These are phyloP conservation scores for Dermatemys mawii DNA, from an alignment of 2,113 vertebrate species.

Conservation along the genomic window DNA sequence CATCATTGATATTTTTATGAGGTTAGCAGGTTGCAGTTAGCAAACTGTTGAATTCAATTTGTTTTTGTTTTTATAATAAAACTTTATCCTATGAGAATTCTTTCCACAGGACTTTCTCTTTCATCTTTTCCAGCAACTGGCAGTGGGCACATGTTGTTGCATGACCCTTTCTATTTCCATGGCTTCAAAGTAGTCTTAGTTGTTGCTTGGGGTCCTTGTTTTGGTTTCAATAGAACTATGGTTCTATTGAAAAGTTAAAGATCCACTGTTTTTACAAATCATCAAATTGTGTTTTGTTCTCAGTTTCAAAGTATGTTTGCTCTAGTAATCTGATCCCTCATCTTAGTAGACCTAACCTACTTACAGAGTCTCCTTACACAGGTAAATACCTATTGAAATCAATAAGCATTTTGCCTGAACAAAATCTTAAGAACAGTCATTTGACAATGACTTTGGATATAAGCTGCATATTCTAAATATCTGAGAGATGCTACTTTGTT, in stretches of 20 bases:
- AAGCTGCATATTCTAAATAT: constrained; percentile 4
- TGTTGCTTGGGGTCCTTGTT: background rate
- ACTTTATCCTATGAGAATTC: constrained; percentile 36
- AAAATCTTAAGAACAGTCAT: background rate
- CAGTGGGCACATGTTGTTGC: constrained; percentile 25
- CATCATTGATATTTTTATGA: constrained; percentile 46
- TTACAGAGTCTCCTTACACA: background rate
- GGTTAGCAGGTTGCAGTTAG: constrained; percentile 43
- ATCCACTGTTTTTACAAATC: background rate
- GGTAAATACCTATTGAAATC: background rate
- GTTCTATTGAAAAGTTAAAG: background rate
- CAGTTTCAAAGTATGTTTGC: constrained; percentile 38
- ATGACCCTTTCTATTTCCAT: constrained; percentile 42
- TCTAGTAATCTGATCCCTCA: constrained; percentile 5
- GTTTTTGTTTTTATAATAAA: constrained; percentile 57
- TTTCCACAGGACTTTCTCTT: constrained; percentile 24
- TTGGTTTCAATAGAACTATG: background rate
- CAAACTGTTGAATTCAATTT: constrained; percentile 55
- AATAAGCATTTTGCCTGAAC: constrained; percentile 15
- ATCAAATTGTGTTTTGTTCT: constrained; percentile 9
- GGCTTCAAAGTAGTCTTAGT: background rate
- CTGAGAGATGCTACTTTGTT: background rate
- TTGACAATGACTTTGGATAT: constrained; percentile 6
- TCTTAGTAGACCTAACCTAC: background rate
- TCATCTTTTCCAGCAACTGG: constrained; percentile 37